These are phyloP conservation scores for Brachyhypopomus gauderio DNA, from an alignment of 2,113 vertebrate genomes.

Conservation along the genomic window DNA sequence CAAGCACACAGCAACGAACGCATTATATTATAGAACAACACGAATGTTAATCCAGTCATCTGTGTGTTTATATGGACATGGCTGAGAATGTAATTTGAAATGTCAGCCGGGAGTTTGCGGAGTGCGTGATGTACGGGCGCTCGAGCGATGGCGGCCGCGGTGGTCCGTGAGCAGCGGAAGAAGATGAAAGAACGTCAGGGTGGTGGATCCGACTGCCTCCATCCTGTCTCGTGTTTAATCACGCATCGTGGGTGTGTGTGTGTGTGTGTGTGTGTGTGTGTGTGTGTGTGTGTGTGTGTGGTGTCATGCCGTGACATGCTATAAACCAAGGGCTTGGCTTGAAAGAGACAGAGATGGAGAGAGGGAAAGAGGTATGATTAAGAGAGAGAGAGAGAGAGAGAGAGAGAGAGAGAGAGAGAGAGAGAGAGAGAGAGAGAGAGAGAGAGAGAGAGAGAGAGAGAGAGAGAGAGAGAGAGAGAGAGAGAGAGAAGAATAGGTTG, in stretches of 20 bases:
- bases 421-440: background rate
- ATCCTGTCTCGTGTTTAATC: constrained; percentile 38
- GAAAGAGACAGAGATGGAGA: background rate
- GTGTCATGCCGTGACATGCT: constrained; percentile 15
- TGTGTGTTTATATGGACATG: background rate
- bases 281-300: constrained; percentile 2
- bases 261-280: constrained; percentile 17
- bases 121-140: background rate
- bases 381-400: background rate
- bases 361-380: background rate
- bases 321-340: background rate
- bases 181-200: constrained; percentile 33
- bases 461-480: background rate
- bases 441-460: background rate
- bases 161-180: constrained; percentile 19
- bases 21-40: background rate
- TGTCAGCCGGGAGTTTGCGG: background rate
- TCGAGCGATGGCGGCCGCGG: background rate
- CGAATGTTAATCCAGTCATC: background rate
- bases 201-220: constrained; percentile 39
- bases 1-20: too few relatives aligned
- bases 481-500: background rate
- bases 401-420: background rate
- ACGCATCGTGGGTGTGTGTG: constrained; percentile 30
- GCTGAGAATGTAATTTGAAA: background rate